These are phyloP conservation scores for Antennarius striatus DNA, from an alignment of 2,113 vertebrate genomes.

Conservation along the genomic window DNA sequence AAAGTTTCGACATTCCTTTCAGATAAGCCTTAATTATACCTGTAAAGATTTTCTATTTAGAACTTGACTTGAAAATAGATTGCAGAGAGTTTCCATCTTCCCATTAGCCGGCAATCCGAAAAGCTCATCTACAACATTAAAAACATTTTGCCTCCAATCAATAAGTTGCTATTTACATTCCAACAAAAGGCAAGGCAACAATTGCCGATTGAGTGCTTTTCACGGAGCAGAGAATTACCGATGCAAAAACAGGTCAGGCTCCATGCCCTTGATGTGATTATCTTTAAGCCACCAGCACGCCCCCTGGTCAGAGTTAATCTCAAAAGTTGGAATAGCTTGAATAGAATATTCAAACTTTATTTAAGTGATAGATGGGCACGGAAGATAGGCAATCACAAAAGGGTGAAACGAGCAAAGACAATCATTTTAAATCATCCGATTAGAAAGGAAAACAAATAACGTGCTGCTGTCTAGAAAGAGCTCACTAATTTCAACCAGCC, in stretches of 20 bases:
- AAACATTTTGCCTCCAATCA: slow-evolving; percentile 83
- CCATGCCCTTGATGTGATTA: slow-evolving; percentile 75
- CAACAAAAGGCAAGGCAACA: slow-evolving; percentile 76
- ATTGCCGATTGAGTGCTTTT: slow-evolving; percentile 67
- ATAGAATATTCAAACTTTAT: slow-evolving; percentile 74
- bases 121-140: slow-evolving; percentile 86
- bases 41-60: slow-evolving; percentile 85
- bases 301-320: slow-evolving; percentile 77
- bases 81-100: slow-evolving; percentile 76
- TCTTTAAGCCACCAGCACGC: slow-evolving; percentile 66
- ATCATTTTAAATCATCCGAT: slow-evolving; percentile 37
- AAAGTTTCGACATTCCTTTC: slow-evolving; percentile 76
- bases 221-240: slow-evolving; percentile 65
- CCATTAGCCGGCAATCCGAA: slow-evolving; percentile 80
- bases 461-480: slow-evolving; percentile 5
- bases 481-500: neutral
- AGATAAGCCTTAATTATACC: slow-evolving; percentile 78
- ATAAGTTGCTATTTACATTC: slow-evolving; percentile 79
- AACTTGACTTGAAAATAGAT: slow-evolving; percentile 80
- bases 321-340: slow-evolving; percentile 65
- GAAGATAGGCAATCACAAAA: slow-evolving; percentile 54
- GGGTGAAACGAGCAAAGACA: slow-evolving; percentile 33
- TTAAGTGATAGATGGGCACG: slow-evolving; percentile 45
- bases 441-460: slow-evolving; percentile 31
- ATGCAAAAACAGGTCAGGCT: slow-evolving; percentile 74